Evolutionary conservation across 2,113 vertebrate species (phyloP), one percentile per base, ranked within the genome.

Genomic region (Pluvialis apricaria): DNA sequence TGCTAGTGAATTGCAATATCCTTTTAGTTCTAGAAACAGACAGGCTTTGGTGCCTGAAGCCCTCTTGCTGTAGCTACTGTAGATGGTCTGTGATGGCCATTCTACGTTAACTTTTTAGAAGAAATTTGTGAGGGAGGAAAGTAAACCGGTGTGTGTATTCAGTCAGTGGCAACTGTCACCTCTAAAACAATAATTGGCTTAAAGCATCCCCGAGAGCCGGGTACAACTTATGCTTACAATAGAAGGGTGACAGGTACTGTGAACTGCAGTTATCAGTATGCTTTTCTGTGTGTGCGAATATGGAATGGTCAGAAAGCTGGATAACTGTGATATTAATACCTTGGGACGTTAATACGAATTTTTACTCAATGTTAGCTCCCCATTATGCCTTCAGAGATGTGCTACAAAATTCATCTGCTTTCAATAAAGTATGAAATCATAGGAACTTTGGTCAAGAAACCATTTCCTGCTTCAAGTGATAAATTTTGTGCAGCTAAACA

Each of bases 151-250:
- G 15, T 75, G 22, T 51, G 3, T 44, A 44, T 82, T 14, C 34
- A 9, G 9, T 36, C 15, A 40, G 13, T 15, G 77, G 15, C 26
- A 51, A 51, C 15, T 32, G 45, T 79, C 8, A 17, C 24, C 47
- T 60, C 32, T 68, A 26, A 42, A 44, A 32, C 13, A 34, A 1
- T 34, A 80, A 28, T 8, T 81, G 54, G 2, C 44, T 75, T 68
- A 58, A 75, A 86, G 18, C 8, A 64, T 38, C 60, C 45, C 24
- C 15, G 34, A 36, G 20, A 78, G 22, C 47, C 38, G 26, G 72
- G 47, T 64, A 15, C 1, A 31, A 11, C 34, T 57, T 71, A 8
- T 0, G 1, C 24, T 21, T 20, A 4, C 38, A 36, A 6, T 14
- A 82, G 44, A 60, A 60, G 11, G 8, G 10, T n/a, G 28, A 26